Percentiles rank a stretch among this genome's conserved stretches.
phyloP scores from a whole-genome alignment of 2,797 vertebrate species.

The Linurgus olivaceus region DNA sequence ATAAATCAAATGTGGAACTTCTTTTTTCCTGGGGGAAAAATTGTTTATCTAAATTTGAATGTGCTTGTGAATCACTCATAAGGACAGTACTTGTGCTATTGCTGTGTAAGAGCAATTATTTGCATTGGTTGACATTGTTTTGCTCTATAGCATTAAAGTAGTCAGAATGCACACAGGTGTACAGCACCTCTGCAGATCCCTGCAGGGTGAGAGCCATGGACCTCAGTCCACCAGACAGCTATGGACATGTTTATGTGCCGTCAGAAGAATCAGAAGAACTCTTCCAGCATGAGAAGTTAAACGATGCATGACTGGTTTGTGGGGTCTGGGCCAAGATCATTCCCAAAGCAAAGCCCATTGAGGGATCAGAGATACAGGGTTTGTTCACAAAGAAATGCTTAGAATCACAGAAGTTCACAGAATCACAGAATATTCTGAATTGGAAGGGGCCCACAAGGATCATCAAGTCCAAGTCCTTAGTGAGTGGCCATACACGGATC shows the following conservation, averaged over 20 bases:
- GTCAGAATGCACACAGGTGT: not conserved
- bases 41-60: slow-evolving; percentile 30
- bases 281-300: not conserved
- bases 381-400: not conserved
- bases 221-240: not conserved
- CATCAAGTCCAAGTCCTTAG: not conserved
- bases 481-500: not conserved
- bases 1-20: slow-evolving; percentile 22
- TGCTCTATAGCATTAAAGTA: not conserved
- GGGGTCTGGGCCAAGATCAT: not conserved
- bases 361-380: not conserved
- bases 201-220: not conserved
- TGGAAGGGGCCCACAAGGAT: not conserved
- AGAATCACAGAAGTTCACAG: not conserved
- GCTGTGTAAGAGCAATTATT: slow-evolving; percentile 8
- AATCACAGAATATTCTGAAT: not conserved
- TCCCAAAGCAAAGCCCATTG: not conserved
- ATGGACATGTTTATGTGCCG: not conserved
- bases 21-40: not conserved
- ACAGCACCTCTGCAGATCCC: not conserved
- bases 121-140: not conserved
- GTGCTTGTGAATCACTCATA: not conserved
- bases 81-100: not conserved
- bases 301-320: rapidly evolving
- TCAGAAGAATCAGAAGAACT: not conserved